These are phyloP conservation scores for Erpornis zantholeuca DNA, from an alignment of 2,113 vertebrate genomes.

Conservation along the genomic window DNA sequence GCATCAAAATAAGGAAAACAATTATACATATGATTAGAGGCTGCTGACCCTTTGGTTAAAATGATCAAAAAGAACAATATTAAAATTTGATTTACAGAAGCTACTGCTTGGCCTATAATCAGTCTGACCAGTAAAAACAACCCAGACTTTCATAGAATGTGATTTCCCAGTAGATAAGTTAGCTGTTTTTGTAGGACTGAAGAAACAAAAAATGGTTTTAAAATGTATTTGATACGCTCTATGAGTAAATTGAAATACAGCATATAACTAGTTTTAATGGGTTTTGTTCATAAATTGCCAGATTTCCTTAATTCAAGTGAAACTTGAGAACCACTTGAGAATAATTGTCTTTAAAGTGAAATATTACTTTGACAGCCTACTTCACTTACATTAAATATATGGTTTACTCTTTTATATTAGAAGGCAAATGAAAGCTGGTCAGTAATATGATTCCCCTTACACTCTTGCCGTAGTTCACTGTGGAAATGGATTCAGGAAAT, in stretches of 20 bases:
- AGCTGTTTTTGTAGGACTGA: constrained; percentile 44
- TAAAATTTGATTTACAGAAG: constrained; percentile 67
- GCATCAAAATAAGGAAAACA: constrained; percentile 24
- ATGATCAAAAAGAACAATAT: constrained; percentile 62
- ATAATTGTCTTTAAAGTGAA: constrained; percentile 45
- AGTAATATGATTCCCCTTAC: constrained; percentile 30
- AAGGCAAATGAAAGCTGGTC: constrained; percentile 20
- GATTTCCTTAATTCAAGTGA: constrained; percentile 52
- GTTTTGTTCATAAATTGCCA: constrained; percentile 37
- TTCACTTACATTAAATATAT: constrained; percentile 40
- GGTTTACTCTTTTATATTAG: constrained; percentile 12
- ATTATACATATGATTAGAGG: constrained; percentile 15
- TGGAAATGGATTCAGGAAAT: constrained; percentile 53
- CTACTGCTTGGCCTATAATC: constrained; percentile 49
- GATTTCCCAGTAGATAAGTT: constrained; percentile 40
- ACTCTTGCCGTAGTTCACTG: not conserved
- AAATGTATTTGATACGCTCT: not conserved
- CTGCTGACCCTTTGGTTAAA: constrained; percentile 56
- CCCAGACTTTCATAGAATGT: not conserved
- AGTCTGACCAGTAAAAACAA: constrained; percentile 39
- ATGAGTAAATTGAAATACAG: constrained; percentile 33
- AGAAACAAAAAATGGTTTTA: constrained; percentile 44
- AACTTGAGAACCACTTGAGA: constrained; percentile 43
- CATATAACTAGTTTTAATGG: not conserved
- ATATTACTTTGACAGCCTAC: constrained; percentile 10